These are phyloP conservation scores for Silurus lanzhouensis DNA, from an alignment of 2,797 vertebrate species.

Conservation along the genomic window DNA sequence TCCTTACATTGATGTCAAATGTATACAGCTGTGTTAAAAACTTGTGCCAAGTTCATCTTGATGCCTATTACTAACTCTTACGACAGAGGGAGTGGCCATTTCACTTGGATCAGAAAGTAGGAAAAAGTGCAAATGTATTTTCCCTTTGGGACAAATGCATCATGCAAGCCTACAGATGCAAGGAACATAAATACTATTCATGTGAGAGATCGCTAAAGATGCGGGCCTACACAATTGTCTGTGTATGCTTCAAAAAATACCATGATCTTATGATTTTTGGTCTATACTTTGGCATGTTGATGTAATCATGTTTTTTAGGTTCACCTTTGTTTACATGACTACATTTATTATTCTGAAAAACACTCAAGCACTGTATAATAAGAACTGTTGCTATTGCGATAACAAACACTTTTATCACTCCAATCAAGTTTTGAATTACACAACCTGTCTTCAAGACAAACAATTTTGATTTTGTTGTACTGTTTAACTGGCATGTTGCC, in stretches of 20 bases:
- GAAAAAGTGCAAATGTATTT: slow-evolving; percentile 65
- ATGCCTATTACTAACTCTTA: slow-evolving; percentile 65
- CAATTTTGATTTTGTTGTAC: slow-evolving; percentile 11
- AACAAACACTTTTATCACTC: slow-evolving; percentile 25
- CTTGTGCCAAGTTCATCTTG: slow-evolving; percentile 70
- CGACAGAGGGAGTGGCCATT: slow-evolving; percentile 65
- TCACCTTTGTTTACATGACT: slow-evolving; percentile 17
- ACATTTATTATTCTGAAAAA: background rate
- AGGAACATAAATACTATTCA: slow-evolving; percentile 48
- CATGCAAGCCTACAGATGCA: slow-evolving; percentile 54
- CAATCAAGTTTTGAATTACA: background rate
- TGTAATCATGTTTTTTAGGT: background rate
- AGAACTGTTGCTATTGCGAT: background rate
- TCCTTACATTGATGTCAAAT: slow-evolving; percentile 60
- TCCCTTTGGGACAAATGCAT: slow-evolving; percentile 62
- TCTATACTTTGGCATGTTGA: slow-evolving; percentile 12
- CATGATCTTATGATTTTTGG: slow-evolving; percentile 21
- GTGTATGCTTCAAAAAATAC: slow-evolving; percentile 21
- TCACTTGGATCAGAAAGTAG: slow-evolving; percentile 66
- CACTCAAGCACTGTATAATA: background rate
- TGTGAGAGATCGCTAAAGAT: slow-evolving; percentile 13
- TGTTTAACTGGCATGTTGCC: slow-evolving; percentile 58
- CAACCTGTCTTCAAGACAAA: slow-evolving; percentile 14
- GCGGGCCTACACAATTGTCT: slow-evolving; percentile 30
- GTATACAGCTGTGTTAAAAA: slow-evolving; percentile 67